Percentiles rank a stretch among this genome's conserved stretches.
phyloP scores from a whole-genome alignment of 1,140 invertebrate species.

The Pectinophora gossypiella region DNA sequence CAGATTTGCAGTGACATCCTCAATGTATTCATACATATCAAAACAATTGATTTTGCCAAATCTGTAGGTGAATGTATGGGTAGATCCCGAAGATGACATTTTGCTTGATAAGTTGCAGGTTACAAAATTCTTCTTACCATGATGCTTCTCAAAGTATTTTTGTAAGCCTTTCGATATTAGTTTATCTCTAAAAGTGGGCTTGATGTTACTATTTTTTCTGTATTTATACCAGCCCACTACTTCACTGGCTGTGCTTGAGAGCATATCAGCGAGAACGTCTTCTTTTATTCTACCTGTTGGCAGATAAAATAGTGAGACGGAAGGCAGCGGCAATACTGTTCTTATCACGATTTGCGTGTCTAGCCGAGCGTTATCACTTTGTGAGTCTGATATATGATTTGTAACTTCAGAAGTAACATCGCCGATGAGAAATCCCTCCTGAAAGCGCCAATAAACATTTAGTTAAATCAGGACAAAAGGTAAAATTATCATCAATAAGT shows the following conservation, averaged over 20 bases:
- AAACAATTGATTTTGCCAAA: conserved; percentile 70
- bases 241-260: conserved; percentile 71
- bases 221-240: conserved; percentile 81
- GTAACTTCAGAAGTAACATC: conserved; percentile 76
- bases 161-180: conserved; percentile 77
- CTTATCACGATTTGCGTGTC: conserved; percentile 78
- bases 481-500: neutral
- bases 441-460: conserved; percentile 31
- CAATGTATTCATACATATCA: conserved; percentile 66
- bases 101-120: conserved; percentile 75
- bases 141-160: conserved; percentile 70
- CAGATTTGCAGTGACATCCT: conserved; percentile 68
- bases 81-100: conserved; percentile 59
- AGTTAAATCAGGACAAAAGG: neutral
- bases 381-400: conserved; percentile 80
- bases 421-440: conserved; percentile 82
- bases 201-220: conserved; percentile 68
- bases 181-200: conserved; percentile 75
- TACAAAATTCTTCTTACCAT: conserved; percentile 68
- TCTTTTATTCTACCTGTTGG: conserved; percentile 75
- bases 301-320: conserved; percentile 73
- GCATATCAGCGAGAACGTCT: conserved; percentile 68
- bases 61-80: conserved; percentile 77
- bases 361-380: conserved; percentile 76
- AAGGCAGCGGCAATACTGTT: conserved; percentile 75